Percentiles rank a stretch among this genome's conserved stretches.
Conservation (phyloP, 2,113 vertebrate species). For the Aviceda subcristata region DNA sequence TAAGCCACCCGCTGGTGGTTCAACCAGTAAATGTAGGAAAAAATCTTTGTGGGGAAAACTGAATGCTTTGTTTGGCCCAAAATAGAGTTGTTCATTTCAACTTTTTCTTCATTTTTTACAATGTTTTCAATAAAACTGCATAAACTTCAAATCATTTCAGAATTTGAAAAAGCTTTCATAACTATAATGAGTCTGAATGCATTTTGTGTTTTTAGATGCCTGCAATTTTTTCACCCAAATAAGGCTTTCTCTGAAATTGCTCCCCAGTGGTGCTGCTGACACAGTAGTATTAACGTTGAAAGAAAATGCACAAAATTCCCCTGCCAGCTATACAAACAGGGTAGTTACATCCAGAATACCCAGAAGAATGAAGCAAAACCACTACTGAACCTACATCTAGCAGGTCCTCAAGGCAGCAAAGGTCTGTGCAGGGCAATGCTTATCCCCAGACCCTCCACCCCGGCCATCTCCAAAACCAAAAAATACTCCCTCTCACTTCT, state of each 20-base stretch:
- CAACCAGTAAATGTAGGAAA: background rate
- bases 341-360: background rate
- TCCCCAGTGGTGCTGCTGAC: background rate
- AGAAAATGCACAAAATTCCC: background rate
- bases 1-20: background rate
- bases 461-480: background rate
- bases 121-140: background rate
- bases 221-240: slow-evolving; percentile 18
- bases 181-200: background rate
- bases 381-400: background rate
- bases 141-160: background rate
- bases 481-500: background rate
- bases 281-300: background rate
- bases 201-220: background rate
- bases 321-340: background rate
- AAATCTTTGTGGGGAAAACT: background rate
- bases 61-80: background rate
- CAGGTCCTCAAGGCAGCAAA: background rate
- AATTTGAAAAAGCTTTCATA: background rate
- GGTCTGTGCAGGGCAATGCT: accelerated
- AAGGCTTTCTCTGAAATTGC: background rate
- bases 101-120: background rate
- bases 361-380: background rate
- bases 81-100: background rate
- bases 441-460: background rate